These are phyloP conservation scores for Cherax destructor DNA, from an alignment of 1,140 invertebrate genomes.

Conservation along the genomic window DNA sequence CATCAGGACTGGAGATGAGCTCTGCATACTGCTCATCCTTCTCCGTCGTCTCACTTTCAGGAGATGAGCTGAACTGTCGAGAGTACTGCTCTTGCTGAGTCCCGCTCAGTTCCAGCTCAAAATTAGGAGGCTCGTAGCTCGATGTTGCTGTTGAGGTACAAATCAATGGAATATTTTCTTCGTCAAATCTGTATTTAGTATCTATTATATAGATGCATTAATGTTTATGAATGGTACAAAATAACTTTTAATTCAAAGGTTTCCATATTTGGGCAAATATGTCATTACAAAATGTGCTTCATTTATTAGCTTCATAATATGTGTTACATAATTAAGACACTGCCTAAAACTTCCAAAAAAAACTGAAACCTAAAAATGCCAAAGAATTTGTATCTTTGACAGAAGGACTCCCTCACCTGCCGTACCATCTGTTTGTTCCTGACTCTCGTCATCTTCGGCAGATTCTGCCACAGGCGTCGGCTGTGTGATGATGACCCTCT, in stretches of 20 bases:
- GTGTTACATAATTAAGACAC: too few relatives aligned
- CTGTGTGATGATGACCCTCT: constrained; percentile 79
- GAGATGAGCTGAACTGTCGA: constrained; percentile 80
- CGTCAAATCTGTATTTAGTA: too few relatives aligned
- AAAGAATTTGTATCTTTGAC: too few relatives aligned
- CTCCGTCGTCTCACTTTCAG: constrained; percentile 73
- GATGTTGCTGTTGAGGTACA: constrained; percentile 72
- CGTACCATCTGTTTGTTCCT: not conserved
- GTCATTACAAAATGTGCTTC: too few relatives aligned
- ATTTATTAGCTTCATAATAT: too few relatives aligned
- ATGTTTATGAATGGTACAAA: not conserved
- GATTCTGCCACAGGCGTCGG: constrained; percentile 77
- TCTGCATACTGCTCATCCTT: constrained; percentile 64
- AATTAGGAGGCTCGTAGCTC: constrained; percentile 77
- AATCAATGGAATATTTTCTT: not conserved
- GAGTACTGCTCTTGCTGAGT: constrained; percentile 85
- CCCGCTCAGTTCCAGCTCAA: constrained; percentile 84
- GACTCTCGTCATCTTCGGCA: constrained; percentile 59
- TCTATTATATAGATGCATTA: too few relatives aligned
- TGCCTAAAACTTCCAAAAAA: not conserved
- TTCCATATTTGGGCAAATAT: too few relatives aligned
- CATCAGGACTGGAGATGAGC: constrained; percentile 68
- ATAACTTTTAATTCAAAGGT: not conserved
- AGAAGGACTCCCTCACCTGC: not conserved
- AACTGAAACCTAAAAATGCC: too few relatives aligned